Base-by-base conservation (phyloP, 1,140 invertebrate genomes). In the Penaeus chinensis region DNA sequence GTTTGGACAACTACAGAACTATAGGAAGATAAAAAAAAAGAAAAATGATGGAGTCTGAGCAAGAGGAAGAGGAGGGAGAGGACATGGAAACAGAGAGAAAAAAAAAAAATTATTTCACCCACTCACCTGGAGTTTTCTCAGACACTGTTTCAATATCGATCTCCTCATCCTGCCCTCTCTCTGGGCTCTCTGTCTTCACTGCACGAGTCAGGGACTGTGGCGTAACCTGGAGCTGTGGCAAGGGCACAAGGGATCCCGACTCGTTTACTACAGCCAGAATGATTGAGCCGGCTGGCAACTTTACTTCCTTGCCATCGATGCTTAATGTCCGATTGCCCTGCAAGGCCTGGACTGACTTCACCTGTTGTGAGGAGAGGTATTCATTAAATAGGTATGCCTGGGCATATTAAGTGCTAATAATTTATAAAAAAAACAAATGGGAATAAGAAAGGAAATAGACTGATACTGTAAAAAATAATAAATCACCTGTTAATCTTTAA, bases 261-360 rank as follows among this genome's bases (percentile, higher is more conserved):
- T 87, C 86, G 19, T 87, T 82, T n/a, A 87, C 86, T 24, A 87
- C 62, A 11, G 86, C 86, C 71, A 87, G 32, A 54, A 87, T 76
- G 27, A 87, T 76, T 7, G 86, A 87, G 7, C 86, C 86, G 66
- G 86, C 86, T 54, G 80, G 86, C 11, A 83, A 74, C 47, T 69
- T 85, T 16, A 80, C 37, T 27, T 79, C 84, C 63, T 80, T 78
- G 22, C 77, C 62, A 37, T 80, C 84, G 4, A 78, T 19, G n/a
- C 63, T 32, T 47, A 13, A 20, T 0, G 54, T 78, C 37, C 54
- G 54, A 54, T 47, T 78, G 27, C 42, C 71, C 42, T 74, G 71
- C 27, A 19, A n/a, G 8, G 27, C 42, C 20, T 24, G 27, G 5
- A 32, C n/a, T 3, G 71, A 74, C 42, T 74, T 74, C 42, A 74